These are phyloP conservation scores for Pammene fasciana DNA, from an alignment of 2,888 invertebrate genomes.

Conservation along the genomic window DNA sequence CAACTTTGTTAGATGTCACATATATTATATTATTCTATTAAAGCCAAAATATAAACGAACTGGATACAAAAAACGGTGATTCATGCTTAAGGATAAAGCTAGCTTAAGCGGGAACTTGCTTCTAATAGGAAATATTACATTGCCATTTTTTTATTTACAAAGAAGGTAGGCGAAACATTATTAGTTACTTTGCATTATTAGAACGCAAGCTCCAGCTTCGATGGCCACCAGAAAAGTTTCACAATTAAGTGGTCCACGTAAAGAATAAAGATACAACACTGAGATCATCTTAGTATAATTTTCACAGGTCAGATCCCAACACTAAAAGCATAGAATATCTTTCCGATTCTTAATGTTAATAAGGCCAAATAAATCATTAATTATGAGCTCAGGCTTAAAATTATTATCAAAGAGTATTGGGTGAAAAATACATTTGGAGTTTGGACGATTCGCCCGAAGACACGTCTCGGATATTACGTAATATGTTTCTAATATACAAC, in stretches of 20 bases:
- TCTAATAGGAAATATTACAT: slow-evolving; percentile 48
- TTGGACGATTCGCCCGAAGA: slow-evolving; percentile 70
- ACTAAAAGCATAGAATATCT: slow-evolving; percentile 73
- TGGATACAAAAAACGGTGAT: slow-evolving; percentile 66
- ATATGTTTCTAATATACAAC: slow-evolving; percentile 66
- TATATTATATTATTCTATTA: slow-evolving; percentile 57
- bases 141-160: slow-evolving; percentile 51
- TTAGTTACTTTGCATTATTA: slow-evolving; percentile 46
- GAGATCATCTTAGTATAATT: slow-evolving; percentile 65
- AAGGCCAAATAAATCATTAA: slow-evolving; percentile 72
- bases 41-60: slow-evolving; percentile 64
- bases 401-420: slow-evolving; percentile 79
- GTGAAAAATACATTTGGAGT: slow-evolving; percentile 82
- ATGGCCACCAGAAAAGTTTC: slow-evolving; percentile 54
- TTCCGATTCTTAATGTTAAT: slow-evolving; percentile 72
- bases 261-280: slow-evolving; percentile 51
- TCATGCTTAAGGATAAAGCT: slow-evolving; percentile 74
- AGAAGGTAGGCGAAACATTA: slow-evolving; percentile 48
- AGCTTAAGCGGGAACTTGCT: slow-evolving; percentile 67
- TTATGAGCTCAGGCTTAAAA: slow-evolving; percentile 75
- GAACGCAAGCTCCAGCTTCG: slow-evolving; percentile 64
- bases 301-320: slow-evolving; percentile 71
- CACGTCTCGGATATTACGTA: slow-evolving; percentile 66
- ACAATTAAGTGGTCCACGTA: slow-evolving; percentile 52
- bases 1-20: slow-evolving; percentile 67